phyloP scores from a whole-genome alignment of 2,888 invertebrate species.

The Sinodicranocentrus sp. region DNA sequence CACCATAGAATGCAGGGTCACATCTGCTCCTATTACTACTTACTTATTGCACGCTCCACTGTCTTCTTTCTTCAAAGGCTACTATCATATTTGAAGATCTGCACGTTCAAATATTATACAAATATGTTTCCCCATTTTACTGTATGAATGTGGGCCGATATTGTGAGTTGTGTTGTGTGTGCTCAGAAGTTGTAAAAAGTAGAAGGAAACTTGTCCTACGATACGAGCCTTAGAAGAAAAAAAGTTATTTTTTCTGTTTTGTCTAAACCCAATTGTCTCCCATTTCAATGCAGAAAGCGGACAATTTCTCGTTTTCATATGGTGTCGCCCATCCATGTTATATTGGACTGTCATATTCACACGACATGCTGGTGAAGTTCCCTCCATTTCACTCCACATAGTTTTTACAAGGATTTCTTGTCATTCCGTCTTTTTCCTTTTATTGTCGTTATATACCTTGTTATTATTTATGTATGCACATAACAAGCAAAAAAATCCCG shows the following conservation, averaged over 20 bases:
- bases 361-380: not conserved
- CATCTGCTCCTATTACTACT: constrained; percentile 47
- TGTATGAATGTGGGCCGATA: no score
- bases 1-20: constrained; percentile 47
- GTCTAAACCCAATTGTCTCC: constrained; percentile 22
- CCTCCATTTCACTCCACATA: not conserved
- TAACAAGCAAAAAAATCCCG: constrained; percentile 25
- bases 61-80: not conserved
- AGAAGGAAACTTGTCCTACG: constrained; percentile 29
- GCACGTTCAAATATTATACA: no score
- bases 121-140: not conserved
- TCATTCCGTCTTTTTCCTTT: constrained; percentile 2
- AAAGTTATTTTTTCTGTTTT: constrained; percentile 21
- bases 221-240: not conserved
- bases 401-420: constrained; percentile 8
- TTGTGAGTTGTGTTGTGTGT: no score
- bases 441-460: constrained; percentile 6
- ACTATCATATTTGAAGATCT: not conserved
- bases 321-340: not conserved
- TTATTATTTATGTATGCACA: constrained; percentile 20
- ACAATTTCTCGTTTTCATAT: constrained; percentile 18
- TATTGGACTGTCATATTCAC: constrained; percentile 2
- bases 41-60: constrained; percentile 34
- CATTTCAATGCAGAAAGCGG: constrained; percentile 37
- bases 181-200: not conserved